phyloP scores from a whole-genome alignment of 2,888 invertebrate species.

The Prosapia bicincta region DNA sequence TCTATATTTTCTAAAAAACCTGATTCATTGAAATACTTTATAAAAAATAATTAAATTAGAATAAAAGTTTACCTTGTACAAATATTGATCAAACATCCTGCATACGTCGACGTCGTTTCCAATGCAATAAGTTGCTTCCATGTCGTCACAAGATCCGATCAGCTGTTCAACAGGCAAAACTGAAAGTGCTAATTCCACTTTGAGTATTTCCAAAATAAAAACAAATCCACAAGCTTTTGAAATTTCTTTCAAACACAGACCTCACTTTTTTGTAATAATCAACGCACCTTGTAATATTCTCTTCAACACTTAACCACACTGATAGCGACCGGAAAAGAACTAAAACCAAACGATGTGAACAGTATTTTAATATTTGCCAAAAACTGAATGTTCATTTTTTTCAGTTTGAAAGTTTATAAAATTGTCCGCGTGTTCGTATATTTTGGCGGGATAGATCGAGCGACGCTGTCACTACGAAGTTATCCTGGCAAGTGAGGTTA shows the following conservation, averaged over 20 bases:
- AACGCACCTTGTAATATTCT: not conserved
- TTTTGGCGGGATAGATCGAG: not conserved
- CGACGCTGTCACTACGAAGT: not conserved
- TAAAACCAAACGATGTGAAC: not conserved
- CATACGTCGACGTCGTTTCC: conserved; percentile 57
- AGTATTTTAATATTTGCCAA: not conserved
- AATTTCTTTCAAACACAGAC: not conserved
- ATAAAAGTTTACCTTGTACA: conserved; percentile 57
- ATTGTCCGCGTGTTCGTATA: not conserved
- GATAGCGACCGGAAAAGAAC: not conserved
- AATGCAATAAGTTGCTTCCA: conserved; percentile 62
- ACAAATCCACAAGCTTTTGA: not conserved
- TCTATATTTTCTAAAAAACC: too few relatives aligned
- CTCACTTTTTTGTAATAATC: not conserved
- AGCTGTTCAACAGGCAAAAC: conserved; percentile 21
- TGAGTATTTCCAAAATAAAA: not conserved
- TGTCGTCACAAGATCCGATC: conserved; percentile 47
- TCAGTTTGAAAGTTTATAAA: not conserved
- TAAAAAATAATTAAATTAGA: too few relatives aligned
- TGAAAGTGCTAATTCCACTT: conserved; percentile 19
- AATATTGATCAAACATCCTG: conserved; percentile 64
- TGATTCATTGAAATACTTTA: too few relatives aligned
- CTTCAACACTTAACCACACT: not conserved
- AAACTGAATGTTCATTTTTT: not conserved
- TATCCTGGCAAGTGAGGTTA: conserved; percentile 12